Evolutionary conservation across 1,140 invertebrate genomes (phyloP).

Genomic region (Gryon sp.): DNA sequence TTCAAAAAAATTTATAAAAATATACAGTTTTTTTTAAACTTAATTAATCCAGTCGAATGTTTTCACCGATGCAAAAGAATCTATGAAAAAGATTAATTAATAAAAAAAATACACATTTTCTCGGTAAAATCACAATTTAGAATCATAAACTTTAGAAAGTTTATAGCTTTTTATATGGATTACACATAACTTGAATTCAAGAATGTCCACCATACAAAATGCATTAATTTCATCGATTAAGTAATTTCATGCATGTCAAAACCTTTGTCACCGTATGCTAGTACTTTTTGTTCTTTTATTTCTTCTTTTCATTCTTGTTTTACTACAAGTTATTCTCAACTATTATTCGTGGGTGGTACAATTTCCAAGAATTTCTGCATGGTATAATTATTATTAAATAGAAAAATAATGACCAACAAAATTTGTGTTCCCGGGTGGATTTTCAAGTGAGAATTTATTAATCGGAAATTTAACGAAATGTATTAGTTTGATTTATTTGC

Average conservation of each 20-base stretch:
- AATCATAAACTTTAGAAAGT: too few relatives aligned
- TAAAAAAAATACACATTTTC: slow-evolving; percentile 37
- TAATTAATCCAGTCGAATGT: too few relatives aligned
- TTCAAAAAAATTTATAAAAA: too few relatives aligned
- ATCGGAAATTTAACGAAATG: neutral
- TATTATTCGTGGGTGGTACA: slow-evolving; percentile 45
- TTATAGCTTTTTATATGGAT: slow-evolving; percentile 18
- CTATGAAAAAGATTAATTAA: too few relatives aligned
- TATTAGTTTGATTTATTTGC: neutral
- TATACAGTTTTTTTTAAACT: too few relatives aligned
- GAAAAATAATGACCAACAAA: slow-evolving; percentile 17
- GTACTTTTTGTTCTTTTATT: slow-evolving; percentile 3
- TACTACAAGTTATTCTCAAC: slow-evolving; percentile 1
- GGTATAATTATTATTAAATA: slow-evolving; percentile 43
- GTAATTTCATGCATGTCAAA: slow-evolving; percentile 48
- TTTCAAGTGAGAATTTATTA: neutral
- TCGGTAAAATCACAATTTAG: slow-evolving; percentile 50
- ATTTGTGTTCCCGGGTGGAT: neutral
- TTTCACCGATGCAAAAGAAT: too few relatives aligned
- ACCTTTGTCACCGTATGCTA: slow-evolving; percentile 41
- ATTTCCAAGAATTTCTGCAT: slow-evolving; percentile 41
- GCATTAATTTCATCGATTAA: slow-evolving; percentile 53
- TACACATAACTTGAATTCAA: slow-evolving; percentile 38
- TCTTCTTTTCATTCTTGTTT: neutral
- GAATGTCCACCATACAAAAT: slow-evolving; percentile 23